Evolutionary conservation across 2,113 vertebrate genomes (phyloP), one percentile per base, ranked within the genome.

Genomic region (Ptilonorhynchus violaceus): DNA sequence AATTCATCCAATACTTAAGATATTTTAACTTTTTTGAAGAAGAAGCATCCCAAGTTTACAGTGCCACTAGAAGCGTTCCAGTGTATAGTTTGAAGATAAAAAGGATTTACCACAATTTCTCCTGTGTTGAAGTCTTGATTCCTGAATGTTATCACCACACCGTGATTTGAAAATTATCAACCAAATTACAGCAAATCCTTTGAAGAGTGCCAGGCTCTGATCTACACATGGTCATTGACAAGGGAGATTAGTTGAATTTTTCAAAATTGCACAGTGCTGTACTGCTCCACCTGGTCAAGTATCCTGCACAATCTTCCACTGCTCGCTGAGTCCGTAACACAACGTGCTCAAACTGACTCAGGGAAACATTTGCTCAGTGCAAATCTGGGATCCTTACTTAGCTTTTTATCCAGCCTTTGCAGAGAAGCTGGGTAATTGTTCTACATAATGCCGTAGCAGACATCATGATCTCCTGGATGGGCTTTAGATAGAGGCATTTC

Each of bases 361-460:
- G 62, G 41, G 70, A 93, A 80, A 60, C 1, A 0, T 55, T 93
- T 89, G 49, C 19, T 76, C 20, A 8, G 53, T 63, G 64, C 39
- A 79, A 39, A 81, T 63, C 47, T 74, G 39, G 15, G 68, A 77
- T 94, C 58, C 52, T 92, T 67, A 78, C 64, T 84, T 86, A 93
- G 72, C 33, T 90, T 72, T 95, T 92, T 84, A 86, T 91, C 81
- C 92, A 86, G 68, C 53, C 72, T 86, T 84, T 68, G 31, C 85
- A 84, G 53, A 66, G 56, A 91, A 91, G 30, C 64, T 89, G 69
- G 85, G 83, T 95, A 96, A 95, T 86, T 96, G 88, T 92, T 96
- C 76, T 78, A 23, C 68, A 77, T 91, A 96, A 93, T 84, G 91
- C 87, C 78, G 83, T 72, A 86, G 82, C 64, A 80, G 78, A 56